Conservation (phyloP, 2,113 vertebrate genomes). For the Centropus bengalensis region DNA sequence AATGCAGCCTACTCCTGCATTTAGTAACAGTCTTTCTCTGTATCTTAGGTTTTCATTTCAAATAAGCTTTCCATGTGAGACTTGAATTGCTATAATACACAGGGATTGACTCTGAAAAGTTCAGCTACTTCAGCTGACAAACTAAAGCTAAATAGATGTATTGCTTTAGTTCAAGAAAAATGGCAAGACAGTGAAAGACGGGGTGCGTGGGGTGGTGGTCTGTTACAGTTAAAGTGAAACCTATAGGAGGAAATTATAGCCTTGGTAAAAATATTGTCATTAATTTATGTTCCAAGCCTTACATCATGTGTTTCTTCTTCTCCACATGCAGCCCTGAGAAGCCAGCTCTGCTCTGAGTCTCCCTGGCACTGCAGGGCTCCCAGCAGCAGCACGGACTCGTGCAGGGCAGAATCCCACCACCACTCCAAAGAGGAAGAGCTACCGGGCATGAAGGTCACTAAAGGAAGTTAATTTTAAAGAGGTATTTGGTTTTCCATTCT, state of each 20-base stretch:
- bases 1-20: not conserved
- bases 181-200: not conserved
- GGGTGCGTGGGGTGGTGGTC: not conserved
- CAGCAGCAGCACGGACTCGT: accelerated
- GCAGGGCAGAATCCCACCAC: not conserved
- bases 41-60: not conserved
- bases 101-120: not conserved
- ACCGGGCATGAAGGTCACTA: accelerated
- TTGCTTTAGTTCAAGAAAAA: not conserved
- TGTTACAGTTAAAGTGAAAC: not conserved
- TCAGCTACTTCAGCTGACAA: not conserved
- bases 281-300: not conserved
- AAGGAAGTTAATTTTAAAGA: not conserved
- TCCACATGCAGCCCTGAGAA: accelerated
- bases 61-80: not conserved
- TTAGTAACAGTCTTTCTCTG: not conserved
- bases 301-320: not conserved
- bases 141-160: not conserved
- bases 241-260: not conserved
- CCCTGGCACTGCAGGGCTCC: not conserved
- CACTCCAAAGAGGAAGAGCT: not conserved
- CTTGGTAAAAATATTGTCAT: not conserved
- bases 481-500: not conserved
- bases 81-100: not conserved
- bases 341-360: not conserved